Base-by-base conservation (phyloP, 1,140 invertebrate species). In the Orussus abietinus region DNA sequence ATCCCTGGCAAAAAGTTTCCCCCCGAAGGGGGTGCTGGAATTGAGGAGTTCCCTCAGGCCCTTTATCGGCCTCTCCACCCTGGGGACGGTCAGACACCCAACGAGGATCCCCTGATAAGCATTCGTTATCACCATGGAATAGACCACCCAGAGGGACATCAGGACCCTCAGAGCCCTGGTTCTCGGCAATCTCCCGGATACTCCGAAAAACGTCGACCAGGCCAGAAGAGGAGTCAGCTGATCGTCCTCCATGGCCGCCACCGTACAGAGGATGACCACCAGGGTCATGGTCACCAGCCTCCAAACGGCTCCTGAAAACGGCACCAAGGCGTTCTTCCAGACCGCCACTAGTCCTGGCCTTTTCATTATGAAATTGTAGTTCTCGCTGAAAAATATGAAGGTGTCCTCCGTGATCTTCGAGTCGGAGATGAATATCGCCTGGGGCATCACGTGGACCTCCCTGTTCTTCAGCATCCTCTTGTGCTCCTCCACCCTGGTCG, bases 351-450 rank as follows among this genome's bases (percentile, higher is more conserved):
- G 6, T 25, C 6, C 22, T 7, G n/a, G n/a, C 6, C n/a, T 25
- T n/a, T 25, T 25, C 22, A 25, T 25, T 6, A 25, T n/a, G n/a
- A 25, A 25, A 25, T 25, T 25, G 22, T 25, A 25, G n/a, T 25
- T n/a, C n/a, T n/a, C 22, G 6, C 6, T 25, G 22, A 25, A 25
- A n/a, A 7, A 25, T 7, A 25, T 6, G 6, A n/a, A 25, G 6
- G 22, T 25, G 6, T n/a, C 6, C n/a, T 25, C 22, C 22, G n/a
- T 7, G n/a, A 25, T n/a, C 6, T n/a, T 25, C 6, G 22, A 7
- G 6, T 25, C 22, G 22, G 6, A 25, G 6, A 25, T 25, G n/a
- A 25, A 25, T 7, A 7, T n/a, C n/a, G 6, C 6, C 6, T 25
- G 6, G 22, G 6, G n/a, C 22, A 25, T 25, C 22, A 25, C n/a